These are phyloP conservation scores for Syritta pipiens DNA, from an alignment of 2,888 invertebrate species.

Conservation along the genomic window DNA sequence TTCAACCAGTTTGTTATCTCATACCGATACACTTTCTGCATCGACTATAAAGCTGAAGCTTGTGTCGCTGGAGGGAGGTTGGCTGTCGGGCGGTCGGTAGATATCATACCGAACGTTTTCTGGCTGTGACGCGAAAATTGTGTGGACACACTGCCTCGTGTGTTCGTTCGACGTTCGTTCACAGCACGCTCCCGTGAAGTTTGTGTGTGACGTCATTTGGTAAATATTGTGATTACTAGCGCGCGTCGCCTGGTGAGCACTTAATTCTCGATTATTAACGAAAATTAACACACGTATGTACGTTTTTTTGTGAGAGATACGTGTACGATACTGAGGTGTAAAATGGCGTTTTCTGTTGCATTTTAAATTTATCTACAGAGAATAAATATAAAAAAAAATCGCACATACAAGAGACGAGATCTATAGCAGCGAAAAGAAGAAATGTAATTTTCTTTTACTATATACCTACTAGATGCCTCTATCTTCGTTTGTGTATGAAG, in stretches of 20 bases:
- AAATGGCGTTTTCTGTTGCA: no score
- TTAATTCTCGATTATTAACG: background rate
- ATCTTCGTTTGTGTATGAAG: conserved; percentile 25
- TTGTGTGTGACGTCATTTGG: conserved; percentile 40
- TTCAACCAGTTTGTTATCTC: conserved; percentile 67
- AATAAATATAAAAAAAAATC: conserved; percentile 4
- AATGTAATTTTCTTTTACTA: conserved; percentile 43
- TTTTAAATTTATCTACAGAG: no score
- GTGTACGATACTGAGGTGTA: no score
- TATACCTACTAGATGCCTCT: conserved; percentile 5
- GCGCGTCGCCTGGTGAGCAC: conserved; percentile 20
- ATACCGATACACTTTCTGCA: conserved; percentile 64
- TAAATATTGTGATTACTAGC: conserved; percentile 54
- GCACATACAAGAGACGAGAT: background rate
- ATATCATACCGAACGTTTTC: conserved; percentile 19
- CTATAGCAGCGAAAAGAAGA: no score
- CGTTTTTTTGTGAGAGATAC: no score
- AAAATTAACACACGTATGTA: no score
- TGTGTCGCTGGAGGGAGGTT: no score
- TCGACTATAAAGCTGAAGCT: conserved; percentile 14
- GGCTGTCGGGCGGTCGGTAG: no score
- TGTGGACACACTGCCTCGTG: no score
- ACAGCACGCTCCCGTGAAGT: no score
- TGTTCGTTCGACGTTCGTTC: no score
- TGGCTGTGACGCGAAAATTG: no score